phyloP scores from a whole-genome alignment of 2,888 invertebrate species.

The Boloria selene region DNA sequence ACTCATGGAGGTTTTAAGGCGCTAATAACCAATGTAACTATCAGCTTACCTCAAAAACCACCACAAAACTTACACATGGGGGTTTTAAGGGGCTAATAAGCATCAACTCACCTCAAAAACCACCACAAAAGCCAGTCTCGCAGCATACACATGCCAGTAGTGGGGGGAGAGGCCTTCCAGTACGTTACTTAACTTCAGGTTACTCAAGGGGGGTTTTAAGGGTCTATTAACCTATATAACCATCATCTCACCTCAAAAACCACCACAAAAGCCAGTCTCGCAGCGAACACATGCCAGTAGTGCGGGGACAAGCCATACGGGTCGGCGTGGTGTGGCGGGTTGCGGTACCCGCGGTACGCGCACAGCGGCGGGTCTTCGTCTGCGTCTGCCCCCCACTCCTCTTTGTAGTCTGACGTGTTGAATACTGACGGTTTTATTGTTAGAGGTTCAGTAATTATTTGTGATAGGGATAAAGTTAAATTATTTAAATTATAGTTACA shows the following conservation, averaged over 20 bases:
- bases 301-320: slow-evolving; percentile 92
- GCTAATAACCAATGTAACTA: too few species aligned
- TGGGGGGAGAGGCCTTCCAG: slow-evolving; percentile 92
- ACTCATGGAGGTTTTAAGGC: too few species aligned
- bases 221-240: too few species aligned
- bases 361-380: slow-evolving; percentile 86
- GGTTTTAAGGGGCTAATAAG: too few species aligned
- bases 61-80: too few species aligned
- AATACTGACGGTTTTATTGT: slow-evolving; percentile 80
- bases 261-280: slow-evolving; percentile 95
- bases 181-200: too few species aligned
- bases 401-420: slow-evolving; percentile 90
- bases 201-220: too few species aligned
- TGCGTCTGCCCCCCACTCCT: slow-evolving; percentile 88
- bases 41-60: too few species aligned
- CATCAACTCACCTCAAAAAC: slow-evolving; percentile 91
- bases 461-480: too few species aligned
- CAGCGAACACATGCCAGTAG: slow-evolving; percentile 98
- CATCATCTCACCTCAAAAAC: slow-evolving; percentile 92
- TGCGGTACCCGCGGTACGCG: slow-evolving; percentile 91
- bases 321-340: slow-evolving; percentile 84
- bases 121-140: slow-evolving; percentile 95
- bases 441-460: background rate
- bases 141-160: slow-evolving; percentile 98
- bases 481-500: too few species aligned